Evolutionary conservation across 2,113 vertebrate species (phyloP).

Genomic region (Heteronetta atricapilla): DNA sequence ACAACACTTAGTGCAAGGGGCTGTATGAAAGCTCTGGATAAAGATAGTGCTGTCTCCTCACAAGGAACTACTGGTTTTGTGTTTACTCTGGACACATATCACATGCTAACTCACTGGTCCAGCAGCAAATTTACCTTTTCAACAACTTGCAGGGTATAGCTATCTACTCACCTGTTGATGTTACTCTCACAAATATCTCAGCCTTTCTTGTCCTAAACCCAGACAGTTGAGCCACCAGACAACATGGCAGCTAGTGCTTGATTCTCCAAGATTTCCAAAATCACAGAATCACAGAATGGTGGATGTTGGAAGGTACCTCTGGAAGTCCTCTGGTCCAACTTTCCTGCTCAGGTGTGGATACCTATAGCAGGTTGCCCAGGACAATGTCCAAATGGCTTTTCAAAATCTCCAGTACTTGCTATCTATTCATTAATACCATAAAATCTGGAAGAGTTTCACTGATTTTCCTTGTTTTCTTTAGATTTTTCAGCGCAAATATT

Average conservation of each 20-base stretch:
- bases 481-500: background rate
- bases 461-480: background rate
- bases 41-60: background rate
- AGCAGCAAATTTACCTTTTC: background rate
- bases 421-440: background rate
- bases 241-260: background rate
- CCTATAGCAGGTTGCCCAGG: background rate
- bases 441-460: background rate
- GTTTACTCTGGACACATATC: background rate
- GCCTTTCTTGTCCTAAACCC: background rate
- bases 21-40: background rate
- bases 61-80: background rate
- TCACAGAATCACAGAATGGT: background rate
- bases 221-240: accelerated
- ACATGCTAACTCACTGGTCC: background rate
- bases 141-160: background rate
- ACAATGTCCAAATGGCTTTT: background rate
- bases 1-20: accelerated
- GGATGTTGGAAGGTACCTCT: too few relatives aligned
- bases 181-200: background rate
- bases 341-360: background rate
- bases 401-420: background rate
- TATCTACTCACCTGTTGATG: background rate
- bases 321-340: background rate
- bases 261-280: background rate